phyloP scores from a whole-genome alignment of 2,113 vertebrate genomes.

The Boleophthalmus pectinirostris region DNA sequence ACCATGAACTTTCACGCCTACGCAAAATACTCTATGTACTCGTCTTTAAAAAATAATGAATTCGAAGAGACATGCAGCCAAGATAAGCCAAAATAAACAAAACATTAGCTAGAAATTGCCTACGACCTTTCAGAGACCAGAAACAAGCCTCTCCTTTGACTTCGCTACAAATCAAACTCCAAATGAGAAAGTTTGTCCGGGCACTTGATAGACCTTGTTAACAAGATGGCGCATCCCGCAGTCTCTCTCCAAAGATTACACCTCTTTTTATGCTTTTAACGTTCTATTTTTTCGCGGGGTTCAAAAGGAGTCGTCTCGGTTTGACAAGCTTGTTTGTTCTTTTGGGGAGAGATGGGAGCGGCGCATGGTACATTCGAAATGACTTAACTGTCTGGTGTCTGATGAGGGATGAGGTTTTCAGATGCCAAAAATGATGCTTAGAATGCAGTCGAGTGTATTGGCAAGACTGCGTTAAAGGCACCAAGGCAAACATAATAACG shows the following conservation, averaged over 20 bases:
- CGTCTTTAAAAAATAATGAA: not conserved
- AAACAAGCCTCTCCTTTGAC: not conserved
- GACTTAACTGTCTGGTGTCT: not conserved
- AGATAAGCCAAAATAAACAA: not conserved
- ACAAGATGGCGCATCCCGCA: not conserved
- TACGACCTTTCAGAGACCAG: not conserved
- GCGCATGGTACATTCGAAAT: not conserved
- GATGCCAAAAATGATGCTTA: not conserved
- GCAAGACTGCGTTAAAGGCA: not conserved
- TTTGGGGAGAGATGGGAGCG: not conserved
- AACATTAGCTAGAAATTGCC: conserved; percentile 1
- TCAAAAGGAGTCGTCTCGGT: not conserved
- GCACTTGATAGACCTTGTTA: conserved; percentile 10
- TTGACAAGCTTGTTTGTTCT: conserved; percentile 10
- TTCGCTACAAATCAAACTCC: not conserved
- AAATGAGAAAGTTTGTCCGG: conserved; percentile 13
- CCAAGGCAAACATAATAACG: not conserved
- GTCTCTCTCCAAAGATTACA: not conserved
- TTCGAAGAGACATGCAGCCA: not conserved
- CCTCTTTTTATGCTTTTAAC: not conserved
- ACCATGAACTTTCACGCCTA: not conserved
- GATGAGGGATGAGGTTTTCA: not conserved
- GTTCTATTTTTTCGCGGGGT: not conserved
- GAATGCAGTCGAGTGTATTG: not conserved
- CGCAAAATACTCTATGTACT: not conserved